A percentile compares a stretch with the other conserved stretches of the same genome.
Conservation (phyloP, 2,797 vertebrate genomes). For the Menidia menidia region DNA sequence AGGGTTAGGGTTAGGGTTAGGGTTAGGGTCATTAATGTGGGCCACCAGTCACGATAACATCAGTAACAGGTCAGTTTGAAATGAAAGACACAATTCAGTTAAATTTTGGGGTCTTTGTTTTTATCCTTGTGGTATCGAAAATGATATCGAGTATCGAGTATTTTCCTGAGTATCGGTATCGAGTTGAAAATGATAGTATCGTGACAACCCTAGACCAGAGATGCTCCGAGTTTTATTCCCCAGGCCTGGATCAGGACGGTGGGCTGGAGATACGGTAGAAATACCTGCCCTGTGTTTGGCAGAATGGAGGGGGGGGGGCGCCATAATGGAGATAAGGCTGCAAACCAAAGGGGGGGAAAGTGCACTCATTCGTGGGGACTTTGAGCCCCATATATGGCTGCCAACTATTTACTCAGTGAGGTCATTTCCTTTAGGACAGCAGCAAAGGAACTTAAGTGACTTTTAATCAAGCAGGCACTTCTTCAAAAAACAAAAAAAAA, state of each 20-base stretch:
- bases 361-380: conserved; percentile 67
- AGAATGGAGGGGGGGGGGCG: conserved; percentile 32
- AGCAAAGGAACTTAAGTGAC: conserved; percentile 54
- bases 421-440: conserved; percentile 74
- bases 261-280: conserved; percentile 41
- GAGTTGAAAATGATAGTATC: too few relatives aligned
- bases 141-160: too few relatives aligned
- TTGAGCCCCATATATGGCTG: conserved; percentile 72
- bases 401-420: conserved; percentile 79
- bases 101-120: too few relatives aligned
- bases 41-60: too few relatives aligned
- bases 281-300: conserved; percentile 70
- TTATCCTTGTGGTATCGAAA: too few relatives aligned
- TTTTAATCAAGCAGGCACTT: conserved; percentile 58
- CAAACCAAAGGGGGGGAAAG: conserved; percentile 67
- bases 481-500: conserved; percentile 45
- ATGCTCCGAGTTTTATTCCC: background rate
- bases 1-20: too few relatives aligned
- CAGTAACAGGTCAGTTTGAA: too few relatives aligned
- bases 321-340: conserved; percentile 58
- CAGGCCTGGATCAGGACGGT: conserved; percentile 25
- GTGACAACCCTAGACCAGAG: too few relatives aligned
- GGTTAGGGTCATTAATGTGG: too few relatives aligned
- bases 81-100: too few relatives aligned
- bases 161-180: too few relatives aligned